These are phyloP conservation scores for Sarotherodon lohbergeri DNA, from an alignment of 2,113 vertebrate species.

Conservation along the genomic window DNA sequence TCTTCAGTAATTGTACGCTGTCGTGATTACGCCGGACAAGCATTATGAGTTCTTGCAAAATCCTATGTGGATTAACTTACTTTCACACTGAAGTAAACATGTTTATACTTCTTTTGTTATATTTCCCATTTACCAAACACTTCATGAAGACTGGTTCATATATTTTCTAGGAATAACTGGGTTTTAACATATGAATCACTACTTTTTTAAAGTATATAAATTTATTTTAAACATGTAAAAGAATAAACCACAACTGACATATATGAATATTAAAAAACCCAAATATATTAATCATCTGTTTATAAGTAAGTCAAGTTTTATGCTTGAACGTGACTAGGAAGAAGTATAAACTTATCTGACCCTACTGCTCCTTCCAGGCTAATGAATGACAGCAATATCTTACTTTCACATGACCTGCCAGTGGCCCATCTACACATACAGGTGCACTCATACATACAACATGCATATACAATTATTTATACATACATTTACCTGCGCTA, in stretches of 20 bases:
- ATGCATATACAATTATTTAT: background rate
- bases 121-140: too few relatives aligned
- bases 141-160: background rate
- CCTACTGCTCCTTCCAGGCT: background rate
- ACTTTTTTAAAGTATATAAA: background rate
- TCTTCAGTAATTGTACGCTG: background rate
- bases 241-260: background rate
- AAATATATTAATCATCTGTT: background rate
- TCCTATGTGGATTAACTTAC: background rate
- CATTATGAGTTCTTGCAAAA: background rate
- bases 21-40: background rate
- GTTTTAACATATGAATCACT: background rate
- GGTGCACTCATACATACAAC: background rate
- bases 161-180: background rate
- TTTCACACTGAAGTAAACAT: background rate
- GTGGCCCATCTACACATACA: background rate
- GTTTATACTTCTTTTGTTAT: background rate
- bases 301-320: background rate
- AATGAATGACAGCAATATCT: background rate
- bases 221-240: background rate
- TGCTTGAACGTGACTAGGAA: background rate
- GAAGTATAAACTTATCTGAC: background rate
- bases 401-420: background rate
- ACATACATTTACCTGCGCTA: background rate
- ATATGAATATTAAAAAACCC: background rate